Evolutionary conservation across 2,113 vertebrate species (phyloP), one percentile per base, ranked within the genome.

Genomic region (Cryptotis parvus): DNA sequence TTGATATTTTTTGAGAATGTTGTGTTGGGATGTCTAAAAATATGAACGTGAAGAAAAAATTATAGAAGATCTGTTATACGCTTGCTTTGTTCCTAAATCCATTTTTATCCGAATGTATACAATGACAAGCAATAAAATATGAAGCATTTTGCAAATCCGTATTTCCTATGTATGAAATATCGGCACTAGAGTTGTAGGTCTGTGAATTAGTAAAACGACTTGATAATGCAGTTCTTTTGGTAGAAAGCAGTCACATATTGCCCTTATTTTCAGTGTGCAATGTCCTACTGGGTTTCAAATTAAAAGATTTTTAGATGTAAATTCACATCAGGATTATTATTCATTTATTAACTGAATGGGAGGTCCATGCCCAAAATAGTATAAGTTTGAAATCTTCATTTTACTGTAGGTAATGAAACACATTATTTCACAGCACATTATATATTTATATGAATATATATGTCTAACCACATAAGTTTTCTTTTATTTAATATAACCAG

Each of bases 261-360:
- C 0, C 63, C 33, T 65, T 80, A 95, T 84, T 94, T 95, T 91
- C 74, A 93, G 37, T 84, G 31, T 74, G 11, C 7, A 92, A 5
- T 95, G 63, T 87, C 49, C 43, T 45, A 49, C 72, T 55, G 63
- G 31, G 37, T 49, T 45, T 88, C 58, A 87, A 65, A 94, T 85
- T 83, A 73, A 94, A 70, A 20, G 77, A 72, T n/a, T 85, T 65
- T 65, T 63, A 77, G 31, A 72, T 49, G 39, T 90, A 65, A 82
- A 45, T 26, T n/a, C n/a, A n/a, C 84, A 88, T 92, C 65, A 92
- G 15, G 12, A 9, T 27, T 33, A 73, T 66, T 73, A 61, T 69
- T 92, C 15, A 65, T 82, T n/a, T 93, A 63, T 77, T 93, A 31
- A 87, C 20, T 90, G 35, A 82, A 81, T 49, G 18, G 35, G 52